Conservation (phyloP, 2,113 vertebrate genomes). For the Centropus unirufus region DNA sequence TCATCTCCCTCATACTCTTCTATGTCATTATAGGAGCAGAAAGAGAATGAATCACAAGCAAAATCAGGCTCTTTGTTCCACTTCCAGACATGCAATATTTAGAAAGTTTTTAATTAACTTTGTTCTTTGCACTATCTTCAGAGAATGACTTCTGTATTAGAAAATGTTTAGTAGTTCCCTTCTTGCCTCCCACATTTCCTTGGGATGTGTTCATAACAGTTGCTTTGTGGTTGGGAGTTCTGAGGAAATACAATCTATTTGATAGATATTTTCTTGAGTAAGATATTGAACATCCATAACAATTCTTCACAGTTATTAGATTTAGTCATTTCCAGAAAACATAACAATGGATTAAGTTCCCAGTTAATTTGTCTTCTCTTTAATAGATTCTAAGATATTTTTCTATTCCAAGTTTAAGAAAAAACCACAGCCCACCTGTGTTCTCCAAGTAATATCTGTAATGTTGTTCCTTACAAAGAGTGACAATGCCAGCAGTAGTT, state of each 20-base stretch:
- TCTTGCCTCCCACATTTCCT: background rate
- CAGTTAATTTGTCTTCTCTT: slow-evolving; percentile 30
- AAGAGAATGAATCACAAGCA: background rate
- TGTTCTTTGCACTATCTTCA: background rate
- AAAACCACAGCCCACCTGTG: background rate
- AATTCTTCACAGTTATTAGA: slow-evolving; percentile 8
- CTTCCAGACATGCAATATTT: background rate
- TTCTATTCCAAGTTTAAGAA: background rate
- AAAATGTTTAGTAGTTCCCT: background rate
- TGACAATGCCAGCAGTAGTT: slow-evolving; percentile 48
- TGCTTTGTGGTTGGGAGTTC: background rate
- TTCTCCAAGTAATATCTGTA: slow-evolving; percentile 30
- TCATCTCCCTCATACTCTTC: background rate
- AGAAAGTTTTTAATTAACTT: background rate
- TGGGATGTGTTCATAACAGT: background rate
- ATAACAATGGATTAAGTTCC: slow-evolving; percentile 12
- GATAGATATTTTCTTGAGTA: slow-evolving; percentile 13
- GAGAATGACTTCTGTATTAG: background rate
- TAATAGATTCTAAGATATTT: slow-evolving; percentile 31
- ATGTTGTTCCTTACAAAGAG: slow-evolving; percentile 24
- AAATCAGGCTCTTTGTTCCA: background rate
- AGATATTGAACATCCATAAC: background rate
- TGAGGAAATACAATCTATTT: background rate
- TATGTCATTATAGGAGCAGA: background rate
- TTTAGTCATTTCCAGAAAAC: slow-evolving; percentile 11